These are phyloP conservation scores for Rallus limicola DNA, from an alignment of 2,113 vertebrate genomes.

Conservation along the genomic window DNA sequence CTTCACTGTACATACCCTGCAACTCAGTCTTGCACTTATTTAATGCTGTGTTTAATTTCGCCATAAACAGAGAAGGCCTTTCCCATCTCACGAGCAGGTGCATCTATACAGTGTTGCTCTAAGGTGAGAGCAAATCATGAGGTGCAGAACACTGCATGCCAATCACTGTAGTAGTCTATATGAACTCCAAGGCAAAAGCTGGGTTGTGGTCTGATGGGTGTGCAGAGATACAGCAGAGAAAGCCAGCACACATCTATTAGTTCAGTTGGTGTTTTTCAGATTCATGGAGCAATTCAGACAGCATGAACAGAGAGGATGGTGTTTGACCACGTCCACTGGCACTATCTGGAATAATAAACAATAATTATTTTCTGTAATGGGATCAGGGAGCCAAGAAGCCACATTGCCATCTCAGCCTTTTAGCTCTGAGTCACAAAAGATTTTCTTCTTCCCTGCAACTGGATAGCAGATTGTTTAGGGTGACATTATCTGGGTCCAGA, in stretches of 20 bases:
- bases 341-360: neutral
- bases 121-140: neutral
- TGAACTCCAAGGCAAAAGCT: neutral
- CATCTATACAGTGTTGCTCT: neutral
- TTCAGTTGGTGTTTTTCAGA: neutral
- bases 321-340: neutral
- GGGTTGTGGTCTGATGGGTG: neutral
- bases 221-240: neutral
- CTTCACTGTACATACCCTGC: neutral
- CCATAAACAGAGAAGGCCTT: neutral
- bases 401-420: neutral
- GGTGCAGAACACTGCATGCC: too few species aligned
- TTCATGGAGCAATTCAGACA: neutral
- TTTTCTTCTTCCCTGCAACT: slow-evolving; percentile 32
- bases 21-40: neutral
- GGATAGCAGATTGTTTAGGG: slow-evolving; percentile 65
- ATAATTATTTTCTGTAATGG: neutral
- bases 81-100: neutral
- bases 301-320: neutral
- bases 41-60: neutral
- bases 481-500: slow-evolving; percentile 55
- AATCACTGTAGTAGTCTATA: neutral
- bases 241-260: neutral
- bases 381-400: neutral
- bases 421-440: neutral